phyloP scores from a whole-genome alignment of 2,113 vertebrate species.

The Potamarius usumacintae region DNA sequence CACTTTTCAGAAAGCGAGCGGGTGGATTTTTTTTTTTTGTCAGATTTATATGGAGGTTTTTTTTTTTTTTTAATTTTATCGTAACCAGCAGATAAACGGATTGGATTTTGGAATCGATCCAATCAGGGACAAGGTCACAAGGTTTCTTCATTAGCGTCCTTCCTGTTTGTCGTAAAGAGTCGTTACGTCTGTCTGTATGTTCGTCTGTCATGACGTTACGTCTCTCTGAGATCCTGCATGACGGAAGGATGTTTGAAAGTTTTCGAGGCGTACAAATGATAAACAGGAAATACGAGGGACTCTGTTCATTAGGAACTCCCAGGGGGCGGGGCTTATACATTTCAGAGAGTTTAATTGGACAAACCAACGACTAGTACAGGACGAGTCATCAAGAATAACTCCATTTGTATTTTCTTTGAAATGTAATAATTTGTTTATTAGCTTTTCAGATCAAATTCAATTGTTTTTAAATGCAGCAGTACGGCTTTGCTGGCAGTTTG shows the following conservation, averaged over 20 bases:
- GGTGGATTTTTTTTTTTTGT: not conserved
- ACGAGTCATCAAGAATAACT: not conserved
- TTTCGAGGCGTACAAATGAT: not conserved
- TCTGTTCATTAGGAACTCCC: too few species aligned
- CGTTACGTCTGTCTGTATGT: too few species aligned
- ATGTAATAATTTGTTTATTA: not conserved
- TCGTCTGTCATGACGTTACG: not conserved
- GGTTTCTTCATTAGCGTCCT: too few species aligned
- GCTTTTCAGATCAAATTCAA: not conserved
- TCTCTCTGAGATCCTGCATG: not conserved
- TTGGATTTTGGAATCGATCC: too few species aligned
- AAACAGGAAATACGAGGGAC: not conserved
- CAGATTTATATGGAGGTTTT: too few species aligned
- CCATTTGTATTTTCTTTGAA: not conserved
- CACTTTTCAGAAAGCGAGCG: not conserved
- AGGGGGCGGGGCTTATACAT: not conserved
- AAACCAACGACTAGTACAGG: not conserved
- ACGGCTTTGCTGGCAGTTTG: not conserved
- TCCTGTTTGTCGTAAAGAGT: too few species aligned
- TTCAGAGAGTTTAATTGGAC: not conserved
- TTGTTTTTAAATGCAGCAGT: not conserved
- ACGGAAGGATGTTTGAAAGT: not conserved
- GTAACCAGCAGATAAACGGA: too few species aligned
- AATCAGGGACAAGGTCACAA: not conserved
- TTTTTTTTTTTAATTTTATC: too few species aligned